These are phyloP conservation scores for Florisuga fusca DNA, from an alignment of 2,797 vertebrate species.

Conservation along the genomic window DNA sequence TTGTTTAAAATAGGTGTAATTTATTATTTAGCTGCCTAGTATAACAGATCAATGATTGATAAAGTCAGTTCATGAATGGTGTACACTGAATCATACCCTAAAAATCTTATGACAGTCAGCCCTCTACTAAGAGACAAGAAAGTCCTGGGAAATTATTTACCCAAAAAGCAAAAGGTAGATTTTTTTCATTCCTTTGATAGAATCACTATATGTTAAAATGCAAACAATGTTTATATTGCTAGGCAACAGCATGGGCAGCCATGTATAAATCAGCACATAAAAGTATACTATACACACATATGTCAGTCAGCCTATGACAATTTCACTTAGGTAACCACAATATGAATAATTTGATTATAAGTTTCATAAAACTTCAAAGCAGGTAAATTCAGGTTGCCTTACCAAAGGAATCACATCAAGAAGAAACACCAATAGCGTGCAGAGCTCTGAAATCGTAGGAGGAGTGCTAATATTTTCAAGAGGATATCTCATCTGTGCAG, in stretches of 20 bases:
- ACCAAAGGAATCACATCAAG: conserved; percentile 97
- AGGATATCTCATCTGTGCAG: neutral
- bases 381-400: conserved; percentile 20
- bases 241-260: neutral
- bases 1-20: neutral
- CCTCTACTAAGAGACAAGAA: neutral
- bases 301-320: neutral
- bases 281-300: neutral
- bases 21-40: neutral
- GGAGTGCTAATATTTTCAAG: conserved; percentile 52
- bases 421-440: conserved; percentile 90
- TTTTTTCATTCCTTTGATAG: neutral
- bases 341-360: neutral
- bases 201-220: neutral
- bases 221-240: neutral
- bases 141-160: neutral
- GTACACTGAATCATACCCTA: neutral
- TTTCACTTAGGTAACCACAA: neutral
- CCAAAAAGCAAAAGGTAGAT: neutral
- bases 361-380: neutral
- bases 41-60: neutral
- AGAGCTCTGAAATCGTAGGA: conserved; percentile 88
- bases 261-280: neutral
- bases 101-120: neutral
- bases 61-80: neutral